A percentile compares a stretch with the other conserved stretches of the same genome.
Evolutionary conservation across 2,888 invertebrate species (phyloP).

Genomic region (Allolobophora icterica): DNA sequence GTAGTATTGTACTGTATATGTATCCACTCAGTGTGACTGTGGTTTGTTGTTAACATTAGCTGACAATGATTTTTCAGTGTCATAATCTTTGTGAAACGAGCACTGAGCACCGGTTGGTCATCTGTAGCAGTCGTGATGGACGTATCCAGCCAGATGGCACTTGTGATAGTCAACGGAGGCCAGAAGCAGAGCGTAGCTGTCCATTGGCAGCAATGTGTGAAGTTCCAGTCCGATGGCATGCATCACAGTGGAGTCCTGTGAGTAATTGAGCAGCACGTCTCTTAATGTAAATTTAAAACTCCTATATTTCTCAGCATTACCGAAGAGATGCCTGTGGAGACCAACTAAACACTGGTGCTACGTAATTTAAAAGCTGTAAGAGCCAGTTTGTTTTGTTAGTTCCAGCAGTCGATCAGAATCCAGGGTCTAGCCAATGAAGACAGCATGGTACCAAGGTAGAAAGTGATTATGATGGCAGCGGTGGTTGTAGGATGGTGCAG

Average conservation of each 20-base stretch:
- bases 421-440: no score
- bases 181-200: constrained; percentile 39
- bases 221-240: constrained; percentile 43
- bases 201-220: constrained; percentile 28
- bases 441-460: no score
- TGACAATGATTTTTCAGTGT: constrained; percentile 37
- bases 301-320: not conserved
- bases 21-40: not conserved
- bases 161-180: constrained; percentile 43
- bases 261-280: not conserved
- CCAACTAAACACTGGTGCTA: no score
- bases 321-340: no score
- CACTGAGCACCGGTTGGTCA: constrained; percentile 43
- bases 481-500: no score
- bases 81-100: constrained; percentile 35
- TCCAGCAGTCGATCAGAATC: no score
- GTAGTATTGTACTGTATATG: not conserved
- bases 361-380: no score
- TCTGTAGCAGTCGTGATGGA: constrained; percentile 44
- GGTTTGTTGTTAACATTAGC: not conserved
- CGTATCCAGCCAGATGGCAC: constrained; percentile 37
- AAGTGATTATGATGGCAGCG: no score
- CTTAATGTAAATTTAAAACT: not conserved
- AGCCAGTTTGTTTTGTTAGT: no score
- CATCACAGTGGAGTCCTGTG: constrained; percentile 78